These are phyloP conservation scores for Aptenodytes patagonicus DNA, from an alignment of 2,113 vertebrate genomes.

Conservation along the genomic window DNA sequence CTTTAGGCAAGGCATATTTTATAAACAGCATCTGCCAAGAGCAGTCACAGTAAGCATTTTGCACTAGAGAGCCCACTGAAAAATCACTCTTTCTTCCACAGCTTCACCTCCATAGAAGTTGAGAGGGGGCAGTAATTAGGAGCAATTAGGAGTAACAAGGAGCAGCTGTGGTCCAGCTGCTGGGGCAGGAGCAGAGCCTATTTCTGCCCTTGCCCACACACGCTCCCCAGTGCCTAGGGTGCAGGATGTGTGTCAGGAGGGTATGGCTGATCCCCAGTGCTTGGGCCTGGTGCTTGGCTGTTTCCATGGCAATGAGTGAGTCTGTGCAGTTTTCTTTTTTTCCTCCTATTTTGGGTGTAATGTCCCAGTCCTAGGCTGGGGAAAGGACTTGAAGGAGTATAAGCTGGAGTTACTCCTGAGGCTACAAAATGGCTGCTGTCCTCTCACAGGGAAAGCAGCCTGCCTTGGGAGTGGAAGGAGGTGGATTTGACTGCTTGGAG, in stretches of 20 bases:
- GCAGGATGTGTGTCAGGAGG: fast-evolving
- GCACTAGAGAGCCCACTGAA: background rate
- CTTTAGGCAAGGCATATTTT: background rate
- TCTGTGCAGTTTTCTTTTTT: background rate
- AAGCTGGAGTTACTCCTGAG: too few relatives aligned
- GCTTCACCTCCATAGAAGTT: fast-evolving
- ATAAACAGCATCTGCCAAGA: background rate
- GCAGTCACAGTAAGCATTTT: background rate
- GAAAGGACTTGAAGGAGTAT: background rate
- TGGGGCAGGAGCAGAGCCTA: background rate
- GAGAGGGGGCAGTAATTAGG: background rate
- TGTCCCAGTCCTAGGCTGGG: background rate
- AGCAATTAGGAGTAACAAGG: background rate
- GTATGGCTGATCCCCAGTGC: fast-evolving
- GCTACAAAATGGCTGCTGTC: fast-evolving
- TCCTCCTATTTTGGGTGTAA: fast-evolving
- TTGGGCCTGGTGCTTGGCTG: background rate
- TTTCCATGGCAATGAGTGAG: background rate
- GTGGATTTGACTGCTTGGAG: background rate
- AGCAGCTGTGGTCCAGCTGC: background rate
- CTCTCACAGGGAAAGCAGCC: background rate
- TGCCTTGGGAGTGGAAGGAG: fast-evolving
- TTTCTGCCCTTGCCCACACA: background rate
- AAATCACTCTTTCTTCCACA: background rate
- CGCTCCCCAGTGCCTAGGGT: fast-evolving